Conservation (phyloP, 2,113 vertebrate genomes). For the Peromyscus californicus region DNA sequence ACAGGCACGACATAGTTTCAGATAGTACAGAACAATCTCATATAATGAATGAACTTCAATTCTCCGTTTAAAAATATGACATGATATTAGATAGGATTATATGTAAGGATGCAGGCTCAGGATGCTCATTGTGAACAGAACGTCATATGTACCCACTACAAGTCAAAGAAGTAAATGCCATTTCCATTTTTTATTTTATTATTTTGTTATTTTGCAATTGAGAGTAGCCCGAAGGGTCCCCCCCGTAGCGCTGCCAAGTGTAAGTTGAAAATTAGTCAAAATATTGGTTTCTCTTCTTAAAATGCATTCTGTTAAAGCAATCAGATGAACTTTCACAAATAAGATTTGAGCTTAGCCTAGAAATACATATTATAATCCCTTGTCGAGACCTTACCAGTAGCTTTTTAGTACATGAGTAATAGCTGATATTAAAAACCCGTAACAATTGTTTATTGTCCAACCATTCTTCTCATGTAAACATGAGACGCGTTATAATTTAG, state of each 20-base stretch:
- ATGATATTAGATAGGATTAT: neutral
- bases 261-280: conserved; percentile 36
- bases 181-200: neutral
- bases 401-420: neutral
- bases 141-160: too few relatives aligned
- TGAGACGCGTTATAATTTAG: conserved; percentile 8
- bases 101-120: neutral
- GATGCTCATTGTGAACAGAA: neutral
- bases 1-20: neutral
- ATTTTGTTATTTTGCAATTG: neutral
- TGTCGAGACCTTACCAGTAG: neutral
- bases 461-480: conserved; percentile 26
- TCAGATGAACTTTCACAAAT: conserved; percentile 20
- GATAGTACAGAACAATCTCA: neutral
- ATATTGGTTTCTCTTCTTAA: conserved; percentile 16
- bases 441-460: neutral
- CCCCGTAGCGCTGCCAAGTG: neutral
- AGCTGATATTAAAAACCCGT: neutral
- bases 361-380: neutral
- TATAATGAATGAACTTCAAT: neutral
- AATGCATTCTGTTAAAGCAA: neutral
- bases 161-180: neutral
- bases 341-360: neutral
- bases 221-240: neutral
- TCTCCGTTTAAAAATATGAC: neutral